Base-by-base conservation (phyloP, 2,797 vertebrate species). In the Chloroceryle amazona region DNA sequence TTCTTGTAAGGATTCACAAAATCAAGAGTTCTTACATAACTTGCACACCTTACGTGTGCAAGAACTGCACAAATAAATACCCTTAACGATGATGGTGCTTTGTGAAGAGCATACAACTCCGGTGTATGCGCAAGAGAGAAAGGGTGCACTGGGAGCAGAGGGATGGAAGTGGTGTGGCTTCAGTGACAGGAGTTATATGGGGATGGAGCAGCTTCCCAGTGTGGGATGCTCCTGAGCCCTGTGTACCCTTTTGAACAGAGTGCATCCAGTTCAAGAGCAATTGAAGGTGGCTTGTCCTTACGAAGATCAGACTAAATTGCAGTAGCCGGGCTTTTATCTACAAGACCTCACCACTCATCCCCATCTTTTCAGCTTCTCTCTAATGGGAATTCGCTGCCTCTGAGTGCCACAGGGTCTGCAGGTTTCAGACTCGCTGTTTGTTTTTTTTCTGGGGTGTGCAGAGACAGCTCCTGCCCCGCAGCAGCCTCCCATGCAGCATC, bases 321-420 rank as follows among this genome's bases (percentile, higher is more conserved):
- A 52, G 52, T 26, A 87, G 31, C 37, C 54, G 61, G 75, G n/a
- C 61, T 83, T 62, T 54, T 86, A 61, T 49, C 44, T 81, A 13
- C 46, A 68, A 61, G 75, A 51, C 33, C 16, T 78, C 79, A 65
- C 21, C 14, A 20, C 26, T 78, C 33, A 20, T 29, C 6, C 8
- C 31, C 29, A 1, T 9, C 47, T 79, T 82, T 85, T 76, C 75
- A 37, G 9, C 25, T 61, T 81, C n/a, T 29, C 14, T 61, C 37
- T 74, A 74, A 61, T 31, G 33, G 22, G 82, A 74, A 83, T 81
- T 79, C 63, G 58, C 21, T 33, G 44, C 16, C 20, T 13, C 19
- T 0, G 2, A 81, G 58, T 46, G 29, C 22, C 0, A 1, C 2
- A 1, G 33, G 35, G 18, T 70, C 55, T 0, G 4, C 39, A 63